Evolutionary conservation across 2,888 invertebrate species (phyloP).

Genomic region (Nasonovia ribisnigri): DNA sequence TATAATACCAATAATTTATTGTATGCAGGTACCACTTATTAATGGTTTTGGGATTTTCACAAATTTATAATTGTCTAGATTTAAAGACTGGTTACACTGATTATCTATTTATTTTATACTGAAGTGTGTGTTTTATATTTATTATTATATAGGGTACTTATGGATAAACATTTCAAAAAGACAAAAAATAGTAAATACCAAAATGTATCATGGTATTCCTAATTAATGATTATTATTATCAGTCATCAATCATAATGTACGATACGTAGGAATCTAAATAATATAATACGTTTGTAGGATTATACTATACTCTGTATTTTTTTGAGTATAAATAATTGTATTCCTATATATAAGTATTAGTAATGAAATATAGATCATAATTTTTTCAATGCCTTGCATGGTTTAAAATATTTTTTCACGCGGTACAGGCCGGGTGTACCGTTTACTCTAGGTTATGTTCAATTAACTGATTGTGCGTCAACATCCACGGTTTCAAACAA

Average conservation of each 20-base stretch:
- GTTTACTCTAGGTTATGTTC: slow-evolving; percentile 17
- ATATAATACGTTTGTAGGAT: neutral
- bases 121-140: too few species aligned
- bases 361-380: neutral
- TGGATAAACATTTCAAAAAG: neutral
- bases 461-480: neutral
- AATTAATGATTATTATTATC: neutral
- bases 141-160: too few species aligned
- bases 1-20: neutral
- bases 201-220: neutral
- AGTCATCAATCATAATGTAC: neutral
- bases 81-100: neutral
- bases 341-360: neutral
- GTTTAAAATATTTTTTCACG: neutral
- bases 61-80: neutral
- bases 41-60: neutral
- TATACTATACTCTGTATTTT: neutral
- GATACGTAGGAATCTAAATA: neutral
- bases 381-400: neutral
- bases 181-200: neutral
- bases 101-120: neutral
- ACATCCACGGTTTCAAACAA: neutral
- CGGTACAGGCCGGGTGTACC: slow-evolving; percentile 2
- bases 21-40: neutral
- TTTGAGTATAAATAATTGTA: neutral